A percentile compares a stretch with the other conserved stretches of the same genome.
phyloP scores from a whole-genome alignment of 2,888 invertebrate species.

The Hydrotaea diabolus region DNA sequence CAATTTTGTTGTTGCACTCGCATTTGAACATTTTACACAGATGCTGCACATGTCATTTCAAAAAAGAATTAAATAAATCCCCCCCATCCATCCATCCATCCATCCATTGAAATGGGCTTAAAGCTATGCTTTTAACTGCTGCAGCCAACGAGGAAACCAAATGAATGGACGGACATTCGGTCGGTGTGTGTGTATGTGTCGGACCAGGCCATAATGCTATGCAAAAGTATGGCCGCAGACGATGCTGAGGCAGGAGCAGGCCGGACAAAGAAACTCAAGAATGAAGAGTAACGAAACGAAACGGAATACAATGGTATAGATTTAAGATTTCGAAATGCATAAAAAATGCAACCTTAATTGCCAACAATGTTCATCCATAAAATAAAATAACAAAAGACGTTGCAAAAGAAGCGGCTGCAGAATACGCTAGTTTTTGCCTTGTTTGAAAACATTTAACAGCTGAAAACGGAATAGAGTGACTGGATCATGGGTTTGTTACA shows the following conservation, averaged over 20 bases:
- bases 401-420: conserved; percentile 4
- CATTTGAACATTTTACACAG: conserved; percentile 57
- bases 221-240: conserved; percentile 25
- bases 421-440: conserved; percentile 22
- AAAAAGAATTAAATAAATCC: conserved; percentile 57
- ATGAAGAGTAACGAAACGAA: conserved; percentile 9
- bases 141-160: neutral
- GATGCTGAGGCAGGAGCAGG: neutral
- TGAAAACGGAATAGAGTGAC: neutral
- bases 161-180: conserved; percentile 27
- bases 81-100: neutral
- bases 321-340: conserved; percentile 59
- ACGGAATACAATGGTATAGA: conserved; percentile 47
- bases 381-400: conserved; percentile 40
- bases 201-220: conserved; percentile 43
- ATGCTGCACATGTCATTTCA: conserved; percentile 60
- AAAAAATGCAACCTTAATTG: conserved; percentile 62
- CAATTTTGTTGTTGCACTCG: conserved; percentile 25
- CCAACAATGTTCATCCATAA: conserved; percentile 60
- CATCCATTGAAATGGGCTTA: conserved; percentile 36
- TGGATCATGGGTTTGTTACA: neutral
- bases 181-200: neutral
- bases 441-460: neutral
- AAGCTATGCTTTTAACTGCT: conserved; percentile 18
- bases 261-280: conserved; percentile 15